A percentile compares a stretch with the other conserved stretches of the same genome.
These are phyloP conservation scores for Timema cristinae DNA, from an alignment of 2,888 invertebrate species.

Conservation along the genomic window DNA sequence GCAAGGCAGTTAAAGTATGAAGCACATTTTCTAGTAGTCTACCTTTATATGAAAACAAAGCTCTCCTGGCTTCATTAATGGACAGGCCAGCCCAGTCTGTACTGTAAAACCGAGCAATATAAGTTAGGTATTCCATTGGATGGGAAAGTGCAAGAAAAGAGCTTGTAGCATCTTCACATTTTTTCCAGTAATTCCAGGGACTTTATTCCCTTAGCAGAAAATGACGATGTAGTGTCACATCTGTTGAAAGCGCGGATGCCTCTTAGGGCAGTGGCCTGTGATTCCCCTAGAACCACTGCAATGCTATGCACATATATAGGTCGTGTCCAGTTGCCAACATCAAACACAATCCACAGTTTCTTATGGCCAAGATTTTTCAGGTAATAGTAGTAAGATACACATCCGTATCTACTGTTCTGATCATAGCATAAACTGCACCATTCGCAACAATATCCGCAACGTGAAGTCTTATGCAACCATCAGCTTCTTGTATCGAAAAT, in stretches of 20 bases:
- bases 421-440: background rate
- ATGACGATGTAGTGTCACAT: constrained; percentile 1
- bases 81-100: background rate
- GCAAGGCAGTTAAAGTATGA: background rate
- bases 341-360: background rate
- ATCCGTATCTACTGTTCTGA: background rate
- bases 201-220: background rate
- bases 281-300: background rate
- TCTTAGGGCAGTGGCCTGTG: background rate
- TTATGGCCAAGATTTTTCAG: background rate
- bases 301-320: background rate
- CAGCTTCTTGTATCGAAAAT: background rate
- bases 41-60: background rate
- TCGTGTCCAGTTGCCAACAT: background rate
- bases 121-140: background rate
- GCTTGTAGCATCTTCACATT: background rate
- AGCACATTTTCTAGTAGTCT: background rate
- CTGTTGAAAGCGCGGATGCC: background rate
- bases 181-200: background rate
- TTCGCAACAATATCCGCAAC: background rate
- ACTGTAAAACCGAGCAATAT: background rate
- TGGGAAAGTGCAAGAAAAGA: background rate
- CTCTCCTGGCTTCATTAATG: background rate
- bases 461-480: background rate
- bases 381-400: constrained; percentile 2